These are phyloP conservation scores for Micrasema longulum DNA, from an alignment of 1,140 invertebrate species.

Conservation along the genomic window DNA sequence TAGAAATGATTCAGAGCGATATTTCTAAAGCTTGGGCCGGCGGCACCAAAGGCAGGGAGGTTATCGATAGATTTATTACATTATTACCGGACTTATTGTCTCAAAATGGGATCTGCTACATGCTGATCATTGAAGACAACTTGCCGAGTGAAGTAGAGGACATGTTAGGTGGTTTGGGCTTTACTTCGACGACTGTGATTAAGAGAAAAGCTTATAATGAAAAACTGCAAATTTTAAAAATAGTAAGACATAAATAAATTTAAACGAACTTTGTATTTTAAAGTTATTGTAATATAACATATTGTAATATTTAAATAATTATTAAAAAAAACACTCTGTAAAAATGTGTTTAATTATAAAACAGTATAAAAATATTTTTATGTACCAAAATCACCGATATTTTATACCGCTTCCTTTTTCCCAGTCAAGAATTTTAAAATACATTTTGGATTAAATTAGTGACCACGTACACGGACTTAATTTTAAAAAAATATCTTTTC, in stretches of 20 bases:
- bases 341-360: background rate
- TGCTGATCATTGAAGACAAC: conserved; percentile 89
- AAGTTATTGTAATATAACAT: background rate
- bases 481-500: too few relatives aligned
- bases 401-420: too few relatives aligned
- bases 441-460: too few relatives aligned
- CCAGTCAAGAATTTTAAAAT: too few relatives aligned
- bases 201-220: conserved; percentile 80
- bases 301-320: background rate
- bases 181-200: conserved; percentile 72
- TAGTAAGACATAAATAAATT: conserved; percentile 58
- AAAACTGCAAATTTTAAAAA: conserved; percentile 75
- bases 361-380: too few relatives aligned
- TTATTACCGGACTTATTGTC: conserved; percentile 78
- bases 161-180: conserved; percentile 71
- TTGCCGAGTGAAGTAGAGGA: conserved; percentile 78
- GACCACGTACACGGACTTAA: too few relatives aligned
- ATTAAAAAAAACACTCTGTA: background rate
- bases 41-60: conserved; percentile 80
- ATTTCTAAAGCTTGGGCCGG: conserved; percentile 87
- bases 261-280: background rate
- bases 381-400: too few relatives aligned
- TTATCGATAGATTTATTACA: conserved; percentile 83
- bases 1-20: conserved; percentile 73
- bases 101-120: conserved; percentile 81